A percentile compares a stretch with the other conserved stretches of the same genome.
Evolutionary conservation across 2,113 vertebrate genomes (phyloP).

Genomic region (Toxotes chatareus): DNA sequence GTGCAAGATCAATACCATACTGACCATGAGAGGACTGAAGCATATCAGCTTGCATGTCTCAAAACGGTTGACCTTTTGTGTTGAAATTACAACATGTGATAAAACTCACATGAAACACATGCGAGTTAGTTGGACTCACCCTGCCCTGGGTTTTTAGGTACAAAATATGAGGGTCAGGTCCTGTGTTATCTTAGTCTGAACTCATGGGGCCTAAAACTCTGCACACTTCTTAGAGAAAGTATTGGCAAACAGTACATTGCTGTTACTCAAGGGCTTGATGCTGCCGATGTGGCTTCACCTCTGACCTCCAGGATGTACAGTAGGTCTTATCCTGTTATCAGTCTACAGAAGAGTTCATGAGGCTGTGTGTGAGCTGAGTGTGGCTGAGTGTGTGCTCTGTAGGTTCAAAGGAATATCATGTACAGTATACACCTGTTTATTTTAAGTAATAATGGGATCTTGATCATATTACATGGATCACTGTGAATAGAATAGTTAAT

Average conservation of each 20-base stretch:
- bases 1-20: not conserved
- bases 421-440: not conserved
- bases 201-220: too few species aligned
- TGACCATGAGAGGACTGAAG: not conserved
- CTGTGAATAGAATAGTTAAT: not conserved
- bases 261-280: not conserved
- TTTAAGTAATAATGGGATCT: not conserved
- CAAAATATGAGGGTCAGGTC: not conserved
- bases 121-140: not conserved
- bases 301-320: not conserved
- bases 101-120: constrained; percentile 1
- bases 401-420: not conserved
- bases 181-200: not conserved
- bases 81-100: not conserved
- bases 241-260: not conserved
- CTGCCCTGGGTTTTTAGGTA: not conserved
- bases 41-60: not conserved
- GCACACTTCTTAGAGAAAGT: not conserved
- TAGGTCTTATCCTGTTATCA: not conserved
- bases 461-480: not conserved
- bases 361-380: too few species aligned
- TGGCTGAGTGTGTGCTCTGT: not conserved
- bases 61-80: not conserved
- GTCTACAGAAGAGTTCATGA: not conserved
- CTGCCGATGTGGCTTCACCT: not conserved